Base-by-base conservation (phyloP, 1,140 invertebrate species). In the Calycopis cecrops region DNA sequence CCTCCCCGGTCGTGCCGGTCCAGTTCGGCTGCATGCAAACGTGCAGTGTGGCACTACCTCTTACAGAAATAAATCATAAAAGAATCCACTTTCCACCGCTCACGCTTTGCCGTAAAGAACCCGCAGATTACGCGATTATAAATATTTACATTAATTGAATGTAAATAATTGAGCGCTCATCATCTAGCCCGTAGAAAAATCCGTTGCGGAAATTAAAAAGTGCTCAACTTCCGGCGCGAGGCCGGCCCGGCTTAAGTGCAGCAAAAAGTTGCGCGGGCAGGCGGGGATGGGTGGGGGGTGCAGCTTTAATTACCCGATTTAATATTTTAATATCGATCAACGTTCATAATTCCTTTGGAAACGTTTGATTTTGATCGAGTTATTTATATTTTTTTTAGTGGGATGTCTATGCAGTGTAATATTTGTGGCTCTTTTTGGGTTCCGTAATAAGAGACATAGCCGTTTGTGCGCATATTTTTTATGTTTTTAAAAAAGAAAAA, bases 171-270 rank as follows among this genome's bases (percentile, higher is more conserved):
- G 67, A 85, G 66, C 50, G 54, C 60, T 73, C 76, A 82, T 79
- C 74, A 82, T 57, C 61, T 62, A 55, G 61, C 61, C 59, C 54
- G 69, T 67, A 79, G 75, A 85, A 85, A 83, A 83, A 83, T 83
- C 73, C 73, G 55, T 42, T 62, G 60, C 79, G 82, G 82, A 85
- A 85, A 85, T 85, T 85, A 81, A 85, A 85, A 83, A 83, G 74
- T 77, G 68, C 65, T 69, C 57, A 53, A 62, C 72, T 38, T 78
- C 74, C 76, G 73, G 52, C 67, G 71, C 73, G 71, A 73, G 71
- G 64, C 63, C 60, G 58, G 57, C 60, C 59, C 52, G 65, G 65
- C 73, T 76, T 75, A 72, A 78, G 73, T 83, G 77, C 79, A 80
- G 51, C 69, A 71, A 75, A 83, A 82, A 78, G 76, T 79, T 65